A percentile compares a stretch with the other conserved stretches of the same genome.
phyloP scores from a whole-genome alignment of 37 sponge, comb jelly and placozoan species.

The Cladorhizidae sp. region DNA sequence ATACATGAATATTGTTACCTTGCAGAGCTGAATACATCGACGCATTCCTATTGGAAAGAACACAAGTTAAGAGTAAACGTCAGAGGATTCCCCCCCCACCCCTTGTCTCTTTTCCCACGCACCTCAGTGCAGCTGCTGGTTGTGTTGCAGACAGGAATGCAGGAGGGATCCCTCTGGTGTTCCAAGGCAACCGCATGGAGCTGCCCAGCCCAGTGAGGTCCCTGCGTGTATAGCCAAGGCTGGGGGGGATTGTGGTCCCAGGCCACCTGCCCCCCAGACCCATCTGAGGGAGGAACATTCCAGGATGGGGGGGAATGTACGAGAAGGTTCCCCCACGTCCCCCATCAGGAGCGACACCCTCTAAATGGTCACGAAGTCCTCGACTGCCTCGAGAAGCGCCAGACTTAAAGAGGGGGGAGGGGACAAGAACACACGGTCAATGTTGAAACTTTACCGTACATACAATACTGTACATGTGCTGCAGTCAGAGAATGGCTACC shows the following conservation, averaged over 20 bases:
- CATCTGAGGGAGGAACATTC: conserved; percentile 39
- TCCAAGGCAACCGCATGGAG: conserved; percentile 18
- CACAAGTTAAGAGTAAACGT: background rate
- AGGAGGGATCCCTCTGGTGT: conserved; percentile 21
- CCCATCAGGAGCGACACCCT: conserved; percentile 5
- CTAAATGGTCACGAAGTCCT: background rate
- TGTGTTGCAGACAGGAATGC: conserved; percentile 4
- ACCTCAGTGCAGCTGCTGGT: conserved; percentile 17
- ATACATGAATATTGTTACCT: no score
- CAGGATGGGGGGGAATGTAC: conserved; percentile 33
- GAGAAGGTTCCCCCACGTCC: conserved; percentile 16
- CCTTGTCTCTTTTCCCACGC: no score
- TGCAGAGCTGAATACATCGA: conserved; percentile 10
- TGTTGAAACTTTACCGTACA: no score
- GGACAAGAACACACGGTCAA: no score
- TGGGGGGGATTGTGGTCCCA: conserved; percentile 1
- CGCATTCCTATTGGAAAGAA: background rate
- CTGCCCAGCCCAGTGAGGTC: background rate
- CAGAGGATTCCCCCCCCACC: background rate
- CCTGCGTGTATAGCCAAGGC: conserved; percentile 10
- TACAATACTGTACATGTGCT: no score
- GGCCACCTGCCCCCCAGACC: conserved; percentile 28
- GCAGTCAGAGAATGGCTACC: no score
- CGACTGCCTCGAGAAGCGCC: background rate
- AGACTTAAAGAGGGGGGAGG: background rate